Evolutionary conservation across 2,113 vertebrate species (phyloP), one percentile per base, ranked within the genome.

Genomic region (Platichthys stellatus): DNA sequence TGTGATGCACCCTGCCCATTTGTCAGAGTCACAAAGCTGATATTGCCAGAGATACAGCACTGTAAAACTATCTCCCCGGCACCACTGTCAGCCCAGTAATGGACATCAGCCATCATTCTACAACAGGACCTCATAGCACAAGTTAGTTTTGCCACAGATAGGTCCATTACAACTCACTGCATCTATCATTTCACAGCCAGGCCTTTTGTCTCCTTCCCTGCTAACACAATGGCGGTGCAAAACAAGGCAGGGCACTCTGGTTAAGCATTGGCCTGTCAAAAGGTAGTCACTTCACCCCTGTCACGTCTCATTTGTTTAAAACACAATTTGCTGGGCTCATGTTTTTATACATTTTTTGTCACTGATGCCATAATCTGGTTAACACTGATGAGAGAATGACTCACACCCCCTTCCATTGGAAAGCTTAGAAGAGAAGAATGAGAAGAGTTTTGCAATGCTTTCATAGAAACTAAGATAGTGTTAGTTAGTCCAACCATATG

Each of bases 121-220:
- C 65, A 76, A 31, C 59, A 68, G 31, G 18, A 64, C 72, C 75
- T 69, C 49, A 21, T 72, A 82, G 74, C 59, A 75, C 58, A 49
- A 61, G 81, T 47, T 74, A 69, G 45, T 69, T 74, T 81, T 72
- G 64, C 64, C 28, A 69, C 69, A 57, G 73, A 89, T 73, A 76
- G 80, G 71, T 62, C 76, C 38, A 85, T 85, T 83, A 87, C 74
- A 68, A 85, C 74, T 87, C 73, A 76, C 76, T 76, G 13, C 80
- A 73, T 76, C 71, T 78, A 80, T 85, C 88, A 83, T 64, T 47
- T 64, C 4, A 60, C 74, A 74, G 75, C 26, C 17, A 14, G 71
- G 59, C 60, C 31, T 68, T n/a, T 59, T 13, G 31, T 82, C 74
- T 81, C 43, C 24, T 40, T 5, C 38, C 64, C 61, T 80, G 53